Evolutionary conservation across 2,888 invertebrate genomes (phyloP).

Genomic region (Drosophila austrosaltans): DNA sequence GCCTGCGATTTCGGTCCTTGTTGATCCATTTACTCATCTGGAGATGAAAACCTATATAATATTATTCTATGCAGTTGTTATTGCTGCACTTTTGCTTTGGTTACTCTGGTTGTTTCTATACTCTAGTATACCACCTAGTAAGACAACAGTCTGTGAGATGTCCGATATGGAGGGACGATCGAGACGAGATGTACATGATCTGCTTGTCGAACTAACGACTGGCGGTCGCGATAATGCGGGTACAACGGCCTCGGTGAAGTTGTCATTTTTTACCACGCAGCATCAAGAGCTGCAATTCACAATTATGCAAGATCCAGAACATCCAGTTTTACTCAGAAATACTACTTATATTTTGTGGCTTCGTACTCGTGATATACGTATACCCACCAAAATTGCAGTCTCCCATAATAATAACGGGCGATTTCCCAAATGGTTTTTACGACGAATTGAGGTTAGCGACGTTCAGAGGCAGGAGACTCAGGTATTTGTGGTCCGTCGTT

Average conservation of each 20-base stretch:
- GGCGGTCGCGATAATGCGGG: slow-evolving; percentile 51
- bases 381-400: slow-evolving; percentile 51
- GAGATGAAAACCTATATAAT: not conserved
- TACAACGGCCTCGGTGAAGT: slow-evolving; percentile 53
- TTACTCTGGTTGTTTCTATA: slow-evolving; percentile 15
- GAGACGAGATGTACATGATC: slow-evolving; percentile 48
- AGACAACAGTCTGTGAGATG: slow-evolving; percentile 49
- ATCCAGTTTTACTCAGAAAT: slow-evolving; percentile 44
- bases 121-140: slow-evolving; percentile 22
- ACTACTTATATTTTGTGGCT: slow-evolving; percentile 50
- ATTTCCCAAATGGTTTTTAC: slow-evolving; percentile 60
- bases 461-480: slow-evolving; percentile 49
- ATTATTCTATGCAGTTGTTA: accelerated
- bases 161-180: slow-evolving; percentile 24
- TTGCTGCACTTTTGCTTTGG: not conserved
- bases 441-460: slow-evolving; percentile 49
- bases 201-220: slow-evolving; percentile 52
- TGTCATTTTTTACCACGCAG: not conserved
- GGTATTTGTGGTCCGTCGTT: slow-evolving; percentile 47
- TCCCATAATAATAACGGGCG: slow-evolving; percentile 59
- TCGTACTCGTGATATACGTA: slow-evolving; percentile 55
- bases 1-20: slow-evolving; percentile 31
- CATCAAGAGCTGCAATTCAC: slow-evolving; percentile 32
- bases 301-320: slow-evolving; percentile 53
- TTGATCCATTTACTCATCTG: not conserved